Evolutionary conservation across 2,113 vertebrate species (phyloP), one percentile per base, ranked within the genome.

Genomic region (Erpornis zantholeuca): DNA sequence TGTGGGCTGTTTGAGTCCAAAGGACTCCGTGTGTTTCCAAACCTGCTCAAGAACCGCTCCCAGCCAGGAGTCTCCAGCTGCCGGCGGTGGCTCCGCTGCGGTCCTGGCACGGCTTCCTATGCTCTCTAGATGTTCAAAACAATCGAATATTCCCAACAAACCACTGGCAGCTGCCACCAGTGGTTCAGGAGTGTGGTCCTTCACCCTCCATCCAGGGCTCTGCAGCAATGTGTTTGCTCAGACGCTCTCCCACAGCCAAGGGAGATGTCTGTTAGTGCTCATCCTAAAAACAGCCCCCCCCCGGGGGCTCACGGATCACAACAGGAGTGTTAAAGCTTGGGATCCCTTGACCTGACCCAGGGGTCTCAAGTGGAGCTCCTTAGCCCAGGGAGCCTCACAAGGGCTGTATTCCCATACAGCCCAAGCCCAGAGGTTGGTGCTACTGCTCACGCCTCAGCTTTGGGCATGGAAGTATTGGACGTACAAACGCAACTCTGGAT

Each of bases 341-440:
- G 45, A 49, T 90, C 60, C n/a, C 16, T 69, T 5, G 2, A 47
- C 40, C 49, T 0, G 0, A 5, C 1, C 2, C 5, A 10, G 27
- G 42, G 49, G 13, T 81, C 29, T 59, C 1, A 0, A 47, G 49
- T 3, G 4, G 31, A 44, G 18, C 2, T 84, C 15, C 38, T 7
- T 16, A 69, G 72, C 54, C 27, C 35, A 12, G 20, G 42, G 45
- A 77, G 18, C 47, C 49, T 88, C 23, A 1, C 1, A 45, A 56
- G 27, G 28, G 36, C 28, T 33, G 5, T 28, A 15, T 69, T 68
- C 53, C 45, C 72, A 8, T 12, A 6, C 61, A 66, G 15, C 60
- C 56, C 47, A 9, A 75, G 56, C 10, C 50, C 31, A 28, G 78
- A 40, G 54, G 21, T 42, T n/a, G 54, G 31, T 28, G 35, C 5